Percentiles rank a stretch among this genome's conserved stretches.
phyloP scores from a whole-genome alignment of 2,888 invertebrate species.

The Hydrotaea cyrtoneurina region DNA sequence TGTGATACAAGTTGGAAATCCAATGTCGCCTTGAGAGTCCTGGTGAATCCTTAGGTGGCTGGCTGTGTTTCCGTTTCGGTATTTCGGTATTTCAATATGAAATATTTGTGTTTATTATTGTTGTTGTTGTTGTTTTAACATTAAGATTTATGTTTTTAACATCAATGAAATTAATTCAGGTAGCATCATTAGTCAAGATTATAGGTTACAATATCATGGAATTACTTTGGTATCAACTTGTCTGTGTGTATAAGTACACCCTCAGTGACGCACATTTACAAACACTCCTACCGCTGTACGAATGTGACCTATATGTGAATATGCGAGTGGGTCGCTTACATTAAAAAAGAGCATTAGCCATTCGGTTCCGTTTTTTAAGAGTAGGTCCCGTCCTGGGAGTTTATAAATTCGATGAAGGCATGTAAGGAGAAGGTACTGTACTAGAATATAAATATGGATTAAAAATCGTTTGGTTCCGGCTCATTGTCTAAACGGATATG shows the following conservation, averaged over 20 bases:
- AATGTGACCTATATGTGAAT: neutral
- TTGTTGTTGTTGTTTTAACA: slow-evolving; percentile 44
- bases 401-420: no score
- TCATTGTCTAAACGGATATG: no score
- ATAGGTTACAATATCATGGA: slow-evolving; percentile 60
- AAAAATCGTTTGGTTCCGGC: no score
- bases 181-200: slow-evolving; percentile 65
- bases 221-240: slow-evolving; percentile 49
- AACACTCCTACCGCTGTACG: neutral
- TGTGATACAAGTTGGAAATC: neutral
- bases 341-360: no score
- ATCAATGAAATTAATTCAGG: slow-evolving; percentile 66
- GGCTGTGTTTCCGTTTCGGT: neutral
- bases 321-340: no score
- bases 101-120: slow-evolving; percentile 23
- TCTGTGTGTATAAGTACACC: neutral
- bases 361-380: no score
- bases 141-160: slow-evolving; percentile 63
- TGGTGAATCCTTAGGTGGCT: slow-evolving; percentile 2
- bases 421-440: no score
- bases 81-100: neutral
- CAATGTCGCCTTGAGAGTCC: neutral
- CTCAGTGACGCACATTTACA: neutral
- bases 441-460: no score
- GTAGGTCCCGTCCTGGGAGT: no score